Percentiles rank a stretch among this genome's conserved stretches.
These are phyloP conservation scores for Amphiprion ocellaris DNA, from an alignment of 2,113 vertebrate genomes.

Conservation along the genomic window DNA sequence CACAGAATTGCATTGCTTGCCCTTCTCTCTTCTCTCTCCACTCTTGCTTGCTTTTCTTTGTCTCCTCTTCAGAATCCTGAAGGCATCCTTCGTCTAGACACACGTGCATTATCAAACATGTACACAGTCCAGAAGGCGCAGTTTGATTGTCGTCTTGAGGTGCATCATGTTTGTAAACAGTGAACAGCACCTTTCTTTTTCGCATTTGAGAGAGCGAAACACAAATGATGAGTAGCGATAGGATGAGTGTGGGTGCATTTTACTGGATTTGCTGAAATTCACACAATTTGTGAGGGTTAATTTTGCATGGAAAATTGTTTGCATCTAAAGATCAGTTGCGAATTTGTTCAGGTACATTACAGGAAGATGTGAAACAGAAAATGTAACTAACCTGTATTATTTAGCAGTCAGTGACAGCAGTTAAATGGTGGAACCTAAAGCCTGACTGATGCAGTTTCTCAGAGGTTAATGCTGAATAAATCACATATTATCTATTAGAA, in stretches of 20 bases:
- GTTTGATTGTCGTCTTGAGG: background rate
- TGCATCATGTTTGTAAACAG: background rate
- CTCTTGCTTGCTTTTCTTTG: background rate
- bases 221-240: slow-evolving; percentile 2
- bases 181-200: background rate
- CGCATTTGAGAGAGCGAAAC: background rate
- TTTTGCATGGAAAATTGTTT: slow-evolving; percentile 21
- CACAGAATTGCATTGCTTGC: slow-evolving; percentile 43
- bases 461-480: background rate
- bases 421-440: background rate
- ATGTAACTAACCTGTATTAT: slow-evolving; percentile 13
- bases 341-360: slow-evolving; percentile 17
- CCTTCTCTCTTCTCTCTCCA: background rate
- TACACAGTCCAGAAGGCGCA: background rate
- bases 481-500: background rate
- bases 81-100: slow-evolving; percentile 20
- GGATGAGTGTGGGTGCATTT: slow-evolving; percentile 14
- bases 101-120: slow-evolving; percentile 12
- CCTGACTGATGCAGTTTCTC: background rate
- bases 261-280: slow-evolving; percentile 10
- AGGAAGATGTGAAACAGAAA: slow-evolving; percentile 3
- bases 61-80: slow-evolving; percentile 31
- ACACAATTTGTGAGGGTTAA: slow-evolving; percentile 27
- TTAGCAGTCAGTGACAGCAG: background rate
- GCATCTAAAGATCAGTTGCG: slow-evolving; percentile 24